phyloP scores from a whole-genome alignment of 1,140 invertebrate species.

The Heliconius hermathena region DNA sequence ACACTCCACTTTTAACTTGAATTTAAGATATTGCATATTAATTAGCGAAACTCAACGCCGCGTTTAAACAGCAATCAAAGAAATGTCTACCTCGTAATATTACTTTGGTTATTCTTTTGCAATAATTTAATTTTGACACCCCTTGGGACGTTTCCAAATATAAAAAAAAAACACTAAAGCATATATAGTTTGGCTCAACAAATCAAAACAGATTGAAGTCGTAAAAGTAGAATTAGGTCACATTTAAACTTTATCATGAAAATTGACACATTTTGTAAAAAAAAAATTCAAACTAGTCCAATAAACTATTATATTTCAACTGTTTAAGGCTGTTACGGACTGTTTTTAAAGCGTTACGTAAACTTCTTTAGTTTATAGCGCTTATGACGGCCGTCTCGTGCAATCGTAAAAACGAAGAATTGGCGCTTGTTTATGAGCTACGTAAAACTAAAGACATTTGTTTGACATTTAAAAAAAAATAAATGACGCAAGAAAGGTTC shows the following conservation, averaged over 20 bases:
- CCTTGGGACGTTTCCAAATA: background rate
- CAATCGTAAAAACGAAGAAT: conserved; percentile 37
- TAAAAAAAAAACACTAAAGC: conserved; percentile 1
- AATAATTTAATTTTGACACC: background rate
- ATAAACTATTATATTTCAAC: background rate
- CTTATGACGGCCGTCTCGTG: conserved; percentile 28
- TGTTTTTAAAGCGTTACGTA: conserved; percentile 16
- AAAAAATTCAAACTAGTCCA: background rate
- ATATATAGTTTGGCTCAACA: background rate
- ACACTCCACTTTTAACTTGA: too few relatives aligned
- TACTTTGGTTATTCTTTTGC: too few relatives aligned
- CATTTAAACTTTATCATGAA: conserved; percentile 6
- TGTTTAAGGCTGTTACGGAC: background rate
- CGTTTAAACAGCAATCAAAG: too few relatives aligned
- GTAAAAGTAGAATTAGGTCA: background rate
- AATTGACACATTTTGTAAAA: background rate
- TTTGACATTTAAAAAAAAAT: conserved; percentile 16
- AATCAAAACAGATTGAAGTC: background rate
- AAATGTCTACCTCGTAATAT: too few relatives aligned
- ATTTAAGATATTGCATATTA: too few relatives aligned
- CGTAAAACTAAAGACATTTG: conserved; percentile 19
- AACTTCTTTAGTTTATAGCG: conserved; percentile 22
- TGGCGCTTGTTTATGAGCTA: conserved; percentile 19
- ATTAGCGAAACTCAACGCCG: too few relatives aligned
- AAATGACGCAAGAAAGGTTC: conserved; percentile 7